Conservation (phyloP, 2,888 invertebrate species). For the Drosophila prolongata region DNA sequence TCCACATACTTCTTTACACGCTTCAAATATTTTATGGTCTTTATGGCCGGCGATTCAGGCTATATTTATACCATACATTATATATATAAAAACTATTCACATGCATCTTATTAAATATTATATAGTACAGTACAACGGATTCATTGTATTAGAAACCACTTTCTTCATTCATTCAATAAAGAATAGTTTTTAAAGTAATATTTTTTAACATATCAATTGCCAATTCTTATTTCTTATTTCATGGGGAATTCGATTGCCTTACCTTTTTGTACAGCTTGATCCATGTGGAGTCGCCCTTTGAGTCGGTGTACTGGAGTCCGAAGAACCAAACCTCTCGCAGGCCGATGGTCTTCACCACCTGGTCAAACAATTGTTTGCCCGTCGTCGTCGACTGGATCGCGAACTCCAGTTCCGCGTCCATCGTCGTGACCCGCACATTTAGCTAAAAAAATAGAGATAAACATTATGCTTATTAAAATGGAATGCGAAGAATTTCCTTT, state of each 20-base stretch:
- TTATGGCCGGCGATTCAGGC: conserved; percentile 84
- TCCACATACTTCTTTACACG: conserved; percentile 84
- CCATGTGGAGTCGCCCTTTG: conserved; percentile 99
- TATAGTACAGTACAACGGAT: too few relatives aligned
- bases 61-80: conserved; percentile 45
- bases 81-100: background rate
- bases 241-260: conserved; percentile 78
- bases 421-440: conserved; percentile 99
- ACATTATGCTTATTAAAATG: background rate
- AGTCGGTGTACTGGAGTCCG: conserved; percentile 99
- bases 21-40: conserved; percentile 84
- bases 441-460: conserved; percentile 87
- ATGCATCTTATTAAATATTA: background rate
- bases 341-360: conserved; percentile 99
- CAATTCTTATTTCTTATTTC: too few relatives aligned
- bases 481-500: background rate
- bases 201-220: too few relatives aligned
- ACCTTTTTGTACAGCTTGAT: conserved; percentile 99
- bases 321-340: conserved; percentile 99
- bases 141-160: too few relatives aligned
- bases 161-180: background rate
- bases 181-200: too few relatives aligned
- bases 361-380: conserved; percentile 99
- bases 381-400: conserved; percentile 99
- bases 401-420: conserved; percentile 99